These are phyloP conservation scores for Hirudinaria manillensis DNA, from an alignment of 2,888 invertebrate genomes.

Conservation along the genomic window DNA sequence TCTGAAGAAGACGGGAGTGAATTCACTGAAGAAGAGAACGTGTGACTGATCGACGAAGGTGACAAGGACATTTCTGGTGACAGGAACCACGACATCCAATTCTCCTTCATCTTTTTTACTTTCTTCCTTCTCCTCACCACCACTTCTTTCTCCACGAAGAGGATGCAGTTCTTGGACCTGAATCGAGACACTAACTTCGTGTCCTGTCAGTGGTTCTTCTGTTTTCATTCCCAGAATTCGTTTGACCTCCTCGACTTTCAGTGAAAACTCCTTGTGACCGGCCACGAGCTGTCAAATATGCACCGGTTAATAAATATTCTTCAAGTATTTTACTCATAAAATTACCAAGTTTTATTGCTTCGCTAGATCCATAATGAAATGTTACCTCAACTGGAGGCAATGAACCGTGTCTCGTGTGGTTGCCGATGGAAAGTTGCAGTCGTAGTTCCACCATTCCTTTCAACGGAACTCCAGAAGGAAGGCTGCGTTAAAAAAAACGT, in stretches of 20 bases:
- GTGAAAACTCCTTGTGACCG: neutral
- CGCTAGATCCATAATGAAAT: neutral
- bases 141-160: neutral
- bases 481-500: neutral
- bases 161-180: neutral
- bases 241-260: neutral
- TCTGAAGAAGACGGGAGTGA: constrained; percentile 2
- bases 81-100: neutral
- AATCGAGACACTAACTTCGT: neutral
- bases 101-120: neutral
- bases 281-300: no score
- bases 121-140: no score
- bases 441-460: neutral
- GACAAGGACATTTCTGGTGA: constrained; percentile 11
- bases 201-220: neutral
- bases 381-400: no score
- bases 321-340: no score
- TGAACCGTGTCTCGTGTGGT: no score
- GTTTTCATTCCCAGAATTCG: neutral
- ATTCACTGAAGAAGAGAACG: neutral
- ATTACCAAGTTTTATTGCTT: no score
- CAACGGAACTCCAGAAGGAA: neutral
- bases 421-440: neutral
- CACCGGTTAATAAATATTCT: no score
- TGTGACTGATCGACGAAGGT: constrained; percentile 14